These are phyloP conservation scores for Mormyrus iriodes DNA, from an alignment of 2,113 vertebrate species.

Conservation along the genomic window DNA sequence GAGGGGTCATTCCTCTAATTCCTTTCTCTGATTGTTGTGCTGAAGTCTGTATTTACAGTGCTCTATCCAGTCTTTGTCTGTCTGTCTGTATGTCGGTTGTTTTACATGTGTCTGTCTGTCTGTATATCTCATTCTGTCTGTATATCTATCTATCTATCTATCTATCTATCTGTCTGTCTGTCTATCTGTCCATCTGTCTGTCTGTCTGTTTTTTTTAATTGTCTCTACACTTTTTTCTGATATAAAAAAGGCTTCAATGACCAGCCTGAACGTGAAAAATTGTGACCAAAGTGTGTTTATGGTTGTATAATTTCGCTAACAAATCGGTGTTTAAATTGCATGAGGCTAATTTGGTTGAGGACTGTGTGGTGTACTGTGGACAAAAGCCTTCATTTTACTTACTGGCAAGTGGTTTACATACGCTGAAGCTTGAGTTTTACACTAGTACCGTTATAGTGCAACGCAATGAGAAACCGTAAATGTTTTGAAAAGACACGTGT, in stretches of 20 bases:
- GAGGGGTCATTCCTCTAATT: not conserved
- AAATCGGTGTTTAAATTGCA: conserved; percentile 5
- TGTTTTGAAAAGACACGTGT: not conserved
- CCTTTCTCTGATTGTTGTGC: not conserved
- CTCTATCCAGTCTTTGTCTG: not conserved
- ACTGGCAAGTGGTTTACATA: not conserved
- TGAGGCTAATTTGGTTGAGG: not conserved
- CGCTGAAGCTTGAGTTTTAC: not conserved
- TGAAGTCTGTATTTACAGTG: not conserved
- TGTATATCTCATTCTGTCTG: not conserved
- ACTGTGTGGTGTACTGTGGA: not conserved
- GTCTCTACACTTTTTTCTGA: not conserved
- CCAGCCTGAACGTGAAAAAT: not conserved
- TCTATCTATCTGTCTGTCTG: not conserved
- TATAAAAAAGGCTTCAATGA: not conserved
- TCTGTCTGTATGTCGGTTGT: not conserved
- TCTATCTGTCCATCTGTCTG: not conserved
- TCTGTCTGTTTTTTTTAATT: not conserved
- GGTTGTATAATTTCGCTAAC: not conserved
- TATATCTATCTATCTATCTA: too few species aligned
- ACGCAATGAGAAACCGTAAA: not conserved
- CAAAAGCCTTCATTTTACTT: not conserved
- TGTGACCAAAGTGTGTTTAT: not conserved
- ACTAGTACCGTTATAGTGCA: not conserved
- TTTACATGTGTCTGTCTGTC: not conserved